Conservation (phyloP, 92 coral and sea anemone genomes). For the Virgularia gustaviana region DNA sequence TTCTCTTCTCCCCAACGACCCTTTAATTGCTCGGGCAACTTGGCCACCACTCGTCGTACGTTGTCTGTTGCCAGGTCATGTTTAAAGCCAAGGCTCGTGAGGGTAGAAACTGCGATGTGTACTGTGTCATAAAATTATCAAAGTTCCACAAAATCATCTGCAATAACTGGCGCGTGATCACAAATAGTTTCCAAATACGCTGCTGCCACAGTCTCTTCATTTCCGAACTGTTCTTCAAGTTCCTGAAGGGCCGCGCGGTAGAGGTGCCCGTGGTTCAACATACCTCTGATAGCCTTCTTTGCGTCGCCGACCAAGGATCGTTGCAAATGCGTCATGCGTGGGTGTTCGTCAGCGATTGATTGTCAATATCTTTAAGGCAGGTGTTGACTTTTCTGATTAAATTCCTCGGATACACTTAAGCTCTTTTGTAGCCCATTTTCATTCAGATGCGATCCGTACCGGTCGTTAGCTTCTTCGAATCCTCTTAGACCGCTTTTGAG, state of each 20-base stretch:
- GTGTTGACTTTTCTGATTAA: no score
- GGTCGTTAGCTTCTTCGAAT: no score
- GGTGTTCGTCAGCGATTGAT: slow-evolving; percentile 57
- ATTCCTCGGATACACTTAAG: no score
- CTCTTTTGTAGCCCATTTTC: no score
- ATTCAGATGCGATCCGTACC: no score
- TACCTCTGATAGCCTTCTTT: slow-evolving; percentile 53
- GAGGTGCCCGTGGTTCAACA: slow-evolving; percentile 61
- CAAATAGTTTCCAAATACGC: slow-evolving; percentile 27
- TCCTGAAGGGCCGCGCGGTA: slow-evolving; percentile 52
- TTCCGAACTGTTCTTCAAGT: no score
- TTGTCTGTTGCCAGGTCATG: slow-evolving; percentile 48
- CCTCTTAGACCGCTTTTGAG: slow-evolving; percentile 16
- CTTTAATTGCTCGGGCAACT: slow-evolving; percentile 43
- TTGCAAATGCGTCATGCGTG: slow-evolving; percentile 54
- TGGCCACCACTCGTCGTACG: slow-evolving; percentile 41
- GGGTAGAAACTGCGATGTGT: slow-evolving; percentile 37
- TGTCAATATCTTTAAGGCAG: no score
- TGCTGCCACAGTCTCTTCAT: slow-evolving; percentile 43
- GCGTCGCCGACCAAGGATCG: slow-evolving; percentile 38
- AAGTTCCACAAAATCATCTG: slow-evolving; percentile 31
- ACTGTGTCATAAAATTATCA: slow-evolving; percentile 33
- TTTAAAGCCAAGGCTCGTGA: slow-evolving; percentile 26
- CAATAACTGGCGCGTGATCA: slow-evolving; percentile 37
- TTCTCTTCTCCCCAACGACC: slow-evolving; percentile 42